Evolutionary conservation across 2,888 invertebrate genomes (phyloP), one percentile per base, ranked within the genome.

Genomic region (Podotricha telesiphe): DNA sequence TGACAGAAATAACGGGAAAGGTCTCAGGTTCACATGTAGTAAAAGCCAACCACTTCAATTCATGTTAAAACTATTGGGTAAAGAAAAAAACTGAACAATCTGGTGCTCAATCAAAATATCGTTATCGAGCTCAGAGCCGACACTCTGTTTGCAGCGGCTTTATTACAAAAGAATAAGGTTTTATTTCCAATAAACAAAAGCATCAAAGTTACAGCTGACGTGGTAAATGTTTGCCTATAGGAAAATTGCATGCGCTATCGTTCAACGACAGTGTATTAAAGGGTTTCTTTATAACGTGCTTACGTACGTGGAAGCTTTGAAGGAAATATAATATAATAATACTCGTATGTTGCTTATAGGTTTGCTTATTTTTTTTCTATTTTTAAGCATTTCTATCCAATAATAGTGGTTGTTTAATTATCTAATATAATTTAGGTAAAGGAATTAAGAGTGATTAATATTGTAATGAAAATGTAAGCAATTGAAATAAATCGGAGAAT

Each of bases 141-240:
- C 34, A 48, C 19, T 34, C 47, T 11, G 48, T 34, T 34, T 34
- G 6, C 68, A 28, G 53, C 55, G 37, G 51, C 45, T 70, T 66
- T 71, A 55, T 68, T 50, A 19, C 42, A 19, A 62, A 22, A 13
- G 40, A 53, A 59, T 34, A 65, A 34, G 47, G 28, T 47, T 61
- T 56, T 51, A 56, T 37, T 51, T 67, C 13, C 37, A 28, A 2
- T 47, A 22, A 47, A 28, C 11, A 47, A 19, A 40, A 17, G 19
- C 45, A 45, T 55, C 34, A 45, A 47, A 59, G 45, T 58, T 51
- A 50, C 63, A 72, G 67, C 59, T 65, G 69, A 68, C 65, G 70
- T 68, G 68, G 77, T 77, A 80, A 82, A 83, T 82, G 82, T 82
- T 83, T 80, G 79, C 75, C 63, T 73, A 55, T 75, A 74, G 75